Conservation (phyloP, 2,113 vertebrate species). For the Pipa parva region DNA sequence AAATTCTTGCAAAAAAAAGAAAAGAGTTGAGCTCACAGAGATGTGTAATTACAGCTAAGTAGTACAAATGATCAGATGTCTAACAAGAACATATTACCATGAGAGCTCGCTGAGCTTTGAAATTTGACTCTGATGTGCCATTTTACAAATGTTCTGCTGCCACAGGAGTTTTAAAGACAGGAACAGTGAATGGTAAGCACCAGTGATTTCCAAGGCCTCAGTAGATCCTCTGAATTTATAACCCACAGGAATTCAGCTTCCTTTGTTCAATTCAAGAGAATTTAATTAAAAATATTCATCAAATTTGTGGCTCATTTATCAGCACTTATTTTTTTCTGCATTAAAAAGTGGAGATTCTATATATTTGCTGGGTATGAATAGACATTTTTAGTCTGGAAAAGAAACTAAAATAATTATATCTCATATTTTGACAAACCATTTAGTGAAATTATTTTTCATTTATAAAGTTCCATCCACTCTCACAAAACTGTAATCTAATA, state of each 20-base stretch:
- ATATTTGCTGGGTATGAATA: too few species aligned
- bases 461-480: too few species aligned
- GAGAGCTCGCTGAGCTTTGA: conserved; percentile 19
- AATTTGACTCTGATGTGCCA: conserved; percentile 26
- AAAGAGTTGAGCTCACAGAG: background rate
- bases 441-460: too few species aligned
- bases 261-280: conserved; percentile 45
- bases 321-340: too few species aligned
- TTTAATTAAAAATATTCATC: conserved; percentile 55
- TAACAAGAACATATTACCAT: conserved; percentile 14
- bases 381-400: too few species aligned
- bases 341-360: too few species aligned
- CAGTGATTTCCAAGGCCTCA: conserved; percentile 44
- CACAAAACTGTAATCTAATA: too few species aligned
- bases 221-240: conserved; percentile 37
- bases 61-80: conserved; percentile 28
- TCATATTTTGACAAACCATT: too few species aligned
- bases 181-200: conserved; percentile 4
- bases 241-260: conserved; percentile 49
- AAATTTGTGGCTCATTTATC: conserved; percentile 45
- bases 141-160: conserved; percentile 38
- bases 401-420: too few species aligned
- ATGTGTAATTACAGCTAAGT: conserved; percentile 15
- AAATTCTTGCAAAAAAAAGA: background rate
- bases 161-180: conserved; percentile 30